phyloP scores from a whole-genome alignment of 2,888 invertebrate genomes.

The Glaucopsyche alexis region DNA sequence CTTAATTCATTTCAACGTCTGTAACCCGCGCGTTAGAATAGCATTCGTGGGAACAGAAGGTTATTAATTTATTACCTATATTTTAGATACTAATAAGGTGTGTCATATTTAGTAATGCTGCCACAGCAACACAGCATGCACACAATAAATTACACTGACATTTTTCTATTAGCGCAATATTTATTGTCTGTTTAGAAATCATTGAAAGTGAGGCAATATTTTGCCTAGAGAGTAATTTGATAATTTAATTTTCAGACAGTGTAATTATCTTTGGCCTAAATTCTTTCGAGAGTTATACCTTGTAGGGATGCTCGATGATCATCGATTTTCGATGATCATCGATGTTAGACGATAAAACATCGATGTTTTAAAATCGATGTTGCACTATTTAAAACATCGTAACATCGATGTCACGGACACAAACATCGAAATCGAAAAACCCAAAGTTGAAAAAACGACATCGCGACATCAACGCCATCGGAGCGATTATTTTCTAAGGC shows the following conservation, averaged over 20 bases:
- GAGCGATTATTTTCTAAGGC: too few species aligned
- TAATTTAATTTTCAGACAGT: constrained; percentile 20
- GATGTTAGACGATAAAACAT: too few species aligned
- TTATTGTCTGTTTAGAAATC: constrained; percentile 25
- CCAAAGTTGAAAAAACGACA: too few species aligned
- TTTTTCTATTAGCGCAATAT: constrained; percentile 27
- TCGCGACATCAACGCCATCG: too few species aligned
- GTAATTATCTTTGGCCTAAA: background rate
- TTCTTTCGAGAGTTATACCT: background rate
- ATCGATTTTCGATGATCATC: too few species aligned
- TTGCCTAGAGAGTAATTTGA: constrained; percentile 2
- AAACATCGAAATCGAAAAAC: too few species aligned
- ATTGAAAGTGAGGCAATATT: constrained; percentile 21
- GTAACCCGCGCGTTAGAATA: constrained; percentile 10
- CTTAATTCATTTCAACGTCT: constrained; percentile 17
- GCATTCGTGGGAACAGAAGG: constrained; percentile 17
- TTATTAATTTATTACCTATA: constrained; percentile 14
- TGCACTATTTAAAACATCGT: too few species aligned
- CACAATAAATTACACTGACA: constrained; percentile 24
- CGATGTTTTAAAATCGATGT: too few species aligned
- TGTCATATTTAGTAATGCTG: constrained; percentile 17
- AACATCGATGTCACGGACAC: too few species aligned
- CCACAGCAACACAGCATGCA: constrained; percentile 17
- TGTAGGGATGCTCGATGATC: too few species aligned
- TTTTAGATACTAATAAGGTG: constrained; percentile 24